Conservation (phyloP, 2,888 invertebrate species). For the Phymatocera aterrima region DNA sequence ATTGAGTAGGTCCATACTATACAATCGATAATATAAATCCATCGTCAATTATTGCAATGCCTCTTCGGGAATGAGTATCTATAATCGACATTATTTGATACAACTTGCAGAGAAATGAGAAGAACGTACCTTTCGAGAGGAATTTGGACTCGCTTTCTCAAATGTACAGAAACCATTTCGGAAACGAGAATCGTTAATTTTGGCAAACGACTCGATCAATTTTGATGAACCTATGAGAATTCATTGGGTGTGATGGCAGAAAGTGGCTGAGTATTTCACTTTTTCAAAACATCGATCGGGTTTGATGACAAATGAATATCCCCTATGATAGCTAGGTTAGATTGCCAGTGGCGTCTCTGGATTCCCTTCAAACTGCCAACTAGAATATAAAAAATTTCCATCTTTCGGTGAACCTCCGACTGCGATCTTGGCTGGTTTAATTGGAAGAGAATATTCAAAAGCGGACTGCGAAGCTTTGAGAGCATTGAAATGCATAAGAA, state of each 20-base stretch:
- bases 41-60: background rate
- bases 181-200: no score
- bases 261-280: no score
- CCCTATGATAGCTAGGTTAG: no score
- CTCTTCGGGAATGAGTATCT: background rate
- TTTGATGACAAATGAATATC: no score
- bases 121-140: no score
- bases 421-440: slow-evolving; percentile 28
- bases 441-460: slow-evolving; percentile 38
- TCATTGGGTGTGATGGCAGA: no score
- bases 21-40: background rate
- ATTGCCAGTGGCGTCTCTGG: no score
- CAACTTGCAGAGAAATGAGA: background rate
- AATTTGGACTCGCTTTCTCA: no score
- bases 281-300: no score
- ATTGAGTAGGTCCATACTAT: background rate
- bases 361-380: background rate
- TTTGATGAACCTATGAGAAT: no score
- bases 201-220: no score
- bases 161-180: no score
- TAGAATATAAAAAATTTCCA: slow-evolving; percentile 7
- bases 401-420: slow-evolving; percentile 2
- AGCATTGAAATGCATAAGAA: slow-evolving; percentile 67
- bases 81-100: background rate
- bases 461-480: slow-evolving; percentile 53